Conservation (phyloP, 2,113 vertebrate genomes). For the Xiphophorus maculatus region DNA sequence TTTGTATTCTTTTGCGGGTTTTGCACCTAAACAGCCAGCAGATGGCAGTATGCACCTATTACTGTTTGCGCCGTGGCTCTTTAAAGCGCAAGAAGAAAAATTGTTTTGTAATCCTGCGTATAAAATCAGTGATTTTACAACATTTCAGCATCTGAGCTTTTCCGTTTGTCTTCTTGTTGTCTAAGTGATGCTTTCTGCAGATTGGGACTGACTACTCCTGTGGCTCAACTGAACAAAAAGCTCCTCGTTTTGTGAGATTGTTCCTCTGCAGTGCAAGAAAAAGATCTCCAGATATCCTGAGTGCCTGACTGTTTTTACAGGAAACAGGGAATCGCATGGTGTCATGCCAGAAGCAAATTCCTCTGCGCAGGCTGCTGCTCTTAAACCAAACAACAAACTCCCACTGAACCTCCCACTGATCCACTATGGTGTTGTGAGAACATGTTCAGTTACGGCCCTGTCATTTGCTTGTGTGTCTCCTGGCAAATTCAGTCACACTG, state of each 20-base stretch:
- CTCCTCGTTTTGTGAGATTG: constrained; percentile 23
- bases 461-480: not conserved
- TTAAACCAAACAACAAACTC: constrained; percentile 19
- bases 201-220: constrained; percentile 18
- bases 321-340: constrained; percentile 22
- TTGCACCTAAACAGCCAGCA: constrained; percentile 38
- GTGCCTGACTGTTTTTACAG: constrained; percentile 32
- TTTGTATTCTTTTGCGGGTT: not conserved
- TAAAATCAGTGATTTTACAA: constrained; percentile 14
- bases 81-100: constrained; percentile 7
- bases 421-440: constrained; percentile 9
- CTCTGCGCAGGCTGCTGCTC: constrained; percentile 20
- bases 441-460: constrained; percentile 14
- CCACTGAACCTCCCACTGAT: constrained; percentile 12
- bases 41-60: constrained; percentile 55
- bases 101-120: constrained; percentile 12
- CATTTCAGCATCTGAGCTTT: constrained; percentile 5
- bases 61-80: not conserved
- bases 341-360: constrained; percentile 29
- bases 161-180: constrained; percentile 13
- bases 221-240: constrained; percentile 50
- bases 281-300: constrained; percentile 22
- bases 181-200: constrained; percentile 16
- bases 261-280: constrained; percentile 18
- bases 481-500: not conserved